Base-by-base conservation (phyloP, 1,140 invertebrate species). In the Mamestra configurata region DNA sequence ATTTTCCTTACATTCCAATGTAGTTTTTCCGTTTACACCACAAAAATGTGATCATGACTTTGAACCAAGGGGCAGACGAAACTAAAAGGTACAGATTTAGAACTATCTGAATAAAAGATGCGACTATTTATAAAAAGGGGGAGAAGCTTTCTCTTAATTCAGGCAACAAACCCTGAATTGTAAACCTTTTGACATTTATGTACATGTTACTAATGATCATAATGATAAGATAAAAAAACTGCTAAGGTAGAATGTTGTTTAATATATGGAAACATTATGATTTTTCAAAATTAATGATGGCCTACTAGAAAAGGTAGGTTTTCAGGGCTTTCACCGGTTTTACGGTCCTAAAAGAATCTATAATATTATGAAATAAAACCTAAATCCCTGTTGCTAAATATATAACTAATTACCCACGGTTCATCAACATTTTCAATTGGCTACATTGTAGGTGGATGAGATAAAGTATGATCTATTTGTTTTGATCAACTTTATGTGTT, bases 51-150 rank as follows among this genome's bases (percentile, higher is more conserved):
- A 66, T 24, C 40, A 15, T 46, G 40, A 24, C 40, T 68, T 46
- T 68, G 37, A 68, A 37, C 37, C 4, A 43, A 68, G 20, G 13
- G 64, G 10, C 20, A 68, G 64, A 24, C 64, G 5, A 24, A 35
- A 31, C 57, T 15, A 37, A 37, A n/a, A 15, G 31, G n/a, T 20
- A 6, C 40, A n/a, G 64, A 46, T 68, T 68, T 68, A 68, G 64
- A 68, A 18, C 37, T 10, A 40, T 68, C 20, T 68, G 64, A 68
- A 68, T 68, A 7, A 46, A 24, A 46, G 40, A 68, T 68, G 3
- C 18, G 24, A 7, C 59, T 64, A 64, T 40, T 10, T 64, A 37
- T 64, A 61, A 64, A 64, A n/a, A 10, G 59, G 35, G 59, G 31
- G 0, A 40, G 59, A 64, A 15, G 11, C 27, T 61, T 35, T 61